Conservation (phyloP, 2,113 vertebrate species). For the Myodes glareolus region DNA sequence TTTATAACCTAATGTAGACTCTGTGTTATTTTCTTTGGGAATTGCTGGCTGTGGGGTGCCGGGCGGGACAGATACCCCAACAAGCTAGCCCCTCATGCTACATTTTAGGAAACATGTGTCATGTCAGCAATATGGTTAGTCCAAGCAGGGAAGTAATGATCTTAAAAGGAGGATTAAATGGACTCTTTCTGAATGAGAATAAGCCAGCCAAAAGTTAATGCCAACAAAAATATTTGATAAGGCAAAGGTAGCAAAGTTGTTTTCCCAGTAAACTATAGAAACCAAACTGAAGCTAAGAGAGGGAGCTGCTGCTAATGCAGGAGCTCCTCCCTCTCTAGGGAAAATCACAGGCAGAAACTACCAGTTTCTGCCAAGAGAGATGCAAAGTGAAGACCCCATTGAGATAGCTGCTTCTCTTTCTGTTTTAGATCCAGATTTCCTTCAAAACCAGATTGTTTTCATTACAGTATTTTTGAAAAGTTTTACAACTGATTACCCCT, state of each 20-base stretch:
- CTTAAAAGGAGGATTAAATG: constrained; percentile 50
- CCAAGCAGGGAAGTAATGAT: constrained; percentile 54
- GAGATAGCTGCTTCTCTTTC: constrained; percentile 43
- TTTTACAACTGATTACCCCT: constrained; percentile 62
- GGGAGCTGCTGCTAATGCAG: constrained; percentile 29
- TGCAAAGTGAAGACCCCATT: constrained; percentile 1
- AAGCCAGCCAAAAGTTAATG: constrained; percentile 25
- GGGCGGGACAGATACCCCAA: no score
- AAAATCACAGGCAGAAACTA: constrained; percentile 60
- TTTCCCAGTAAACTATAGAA: constrained; percentile 59
- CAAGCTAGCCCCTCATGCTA: no score
- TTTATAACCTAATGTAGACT: no score
- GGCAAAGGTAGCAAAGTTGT: constrained; percentile 56
- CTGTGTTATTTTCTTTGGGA: no score
- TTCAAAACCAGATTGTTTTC: constrained; percentile 29
- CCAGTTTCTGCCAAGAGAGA: constrained; percentile 48
- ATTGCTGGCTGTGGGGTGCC: no score
- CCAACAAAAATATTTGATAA: constrained; percentile 65
- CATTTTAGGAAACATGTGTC: constrained; percentile 31
- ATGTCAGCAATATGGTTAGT: constrained; percentile 39
- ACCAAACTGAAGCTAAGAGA: constrained; percentile 42
- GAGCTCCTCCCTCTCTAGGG: constrained; percentile 34
- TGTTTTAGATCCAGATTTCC: constrained; percentile 51
- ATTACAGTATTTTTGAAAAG: constrained; percentile 62
- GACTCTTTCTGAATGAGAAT: constrained; percentile 46